Evolutionary conservation across 2,888 invertebrate genomes (phyloP).

Genomic region (Prosopocoilus inquinatus): DNA sequence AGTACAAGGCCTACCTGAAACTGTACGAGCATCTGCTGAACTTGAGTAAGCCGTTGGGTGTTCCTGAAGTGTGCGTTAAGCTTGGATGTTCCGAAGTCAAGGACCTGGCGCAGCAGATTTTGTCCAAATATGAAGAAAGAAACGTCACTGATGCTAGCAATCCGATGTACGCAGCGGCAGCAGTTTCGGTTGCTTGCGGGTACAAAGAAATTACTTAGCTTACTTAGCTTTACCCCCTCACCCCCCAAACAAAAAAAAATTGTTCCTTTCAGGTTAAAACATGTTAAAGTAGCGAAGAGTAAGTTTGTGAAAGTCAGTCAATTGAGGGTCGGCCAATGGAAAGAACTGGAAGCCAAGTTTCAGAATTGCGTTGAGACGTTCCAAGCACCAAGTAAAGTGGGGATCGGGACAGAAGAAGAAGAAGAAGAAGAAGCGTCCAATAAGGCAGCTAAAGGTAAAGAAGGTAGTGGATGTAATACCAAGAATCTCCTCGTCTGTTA

Average conservation of each 20-base stretch:
- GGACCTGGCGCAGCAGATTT: slow-evolving; percentile 56
- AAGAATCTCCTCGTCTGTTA: too few relatives aligned
- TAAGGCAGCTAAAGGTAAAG: neutral
- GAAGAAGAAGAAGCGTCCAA: too few relatives aligned
- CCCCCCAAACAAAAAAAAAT: neutral
- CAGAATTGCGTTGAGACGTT: slow-evolving; percentile 46
- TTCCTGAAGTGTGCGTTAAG: slow-evolving; percentile 59
- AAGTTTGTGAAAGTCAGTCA: slow-evolving; percentile 59
- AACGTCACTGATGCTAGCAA: slow-evolving; percentile 58
- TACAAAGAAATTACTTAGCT: neutral
- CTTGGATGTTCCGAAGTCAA: slow-evolving; percentile 53
- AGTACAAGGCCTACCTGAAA: slow-evolving; percentile 58
- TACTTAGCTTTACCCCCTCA: too few relatives aligned
- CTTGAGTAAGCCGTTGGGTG: slow-evolving; percentile 55
- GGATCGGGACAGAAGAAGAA: neutral
- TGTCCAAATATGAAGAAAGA: slow-evolving; percentile 53
- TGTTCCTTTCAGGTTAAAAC: slow-evolving; percentile 49
- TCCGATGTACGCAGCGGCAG: slow-evolving; percentile 65
- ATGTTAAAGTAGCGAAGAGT: slow-evolving; percentile 58
- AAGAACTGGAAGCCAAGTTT: slow-evolving; percentile 60
- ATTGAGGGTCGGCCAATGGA: slow-evolving; percentile 61
- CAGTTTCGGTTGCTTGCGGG: slow-evolving; percentile 61
- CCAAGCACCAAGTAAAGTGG: slow-evolving; percentile 20
- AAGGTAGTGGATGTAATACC: too few relatives aligned
- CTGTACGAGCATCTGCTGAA: slow-evolving; percentile 61